phyloP scores from a whole-genome alignment of 2,797 vertebrate genomes.

The Podarcis lilfordi region DNA sequence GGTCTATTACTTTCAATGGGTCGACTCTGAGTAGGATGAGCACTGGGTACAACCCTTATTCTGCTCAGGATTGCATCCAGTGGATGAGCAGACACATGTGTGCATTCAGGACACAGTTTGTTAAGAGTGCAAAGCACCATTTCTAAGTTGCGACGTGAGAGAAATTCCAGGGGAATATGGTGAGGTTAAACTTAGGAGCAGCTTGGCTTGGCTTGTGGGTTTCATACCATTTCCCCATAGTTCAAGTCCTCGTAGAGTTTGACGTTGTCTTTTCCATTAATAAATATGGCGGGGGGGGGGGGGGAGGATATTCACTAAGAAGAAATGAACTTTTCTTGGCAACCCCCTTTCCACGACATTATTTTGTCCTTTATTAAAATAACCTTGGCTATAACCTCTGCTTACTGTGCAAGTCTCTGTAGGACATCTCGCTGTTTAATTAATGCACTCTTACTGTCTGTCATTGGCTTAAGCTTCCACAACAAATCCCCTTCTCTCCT shows the following conservation, averaged over 20 bases:
- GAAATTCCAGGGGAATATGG: too few relatives aligned
- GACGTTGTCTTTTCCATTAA: neutral
- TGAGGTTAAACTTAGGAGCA: neutral
- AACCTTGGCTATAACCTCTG: conserved; percentile 14
- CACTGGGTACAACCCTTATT: too few relatives aligned
- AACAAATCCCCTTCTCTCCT: conserved; percentile 5
- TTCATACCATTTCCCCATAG: neutral
- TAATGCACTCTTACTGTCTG: neutral
- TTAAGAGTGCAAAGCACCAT: too few relatives aligned
- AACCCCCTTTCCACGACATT: neutral
- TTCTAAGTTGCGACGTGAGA: too few relatives aligned
- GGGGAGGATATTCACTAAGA: neutral
- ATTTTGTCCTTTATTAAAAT: conserved; percentile 12
- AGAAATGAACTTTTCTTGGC: neutral
- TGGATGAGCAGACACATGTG: neutral
- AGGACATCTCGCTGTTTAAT: neutral
- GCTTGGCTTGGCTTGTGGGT: neutral
- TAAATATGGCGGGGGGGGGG: neutral
- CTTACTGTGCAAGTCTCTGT: conserved; percentile 6
- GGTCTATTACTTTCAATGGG: too few relatives aligned
- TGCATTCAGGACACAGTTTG: too few relatives aligned
- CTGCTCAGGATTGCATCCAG: too few relatives aligned
- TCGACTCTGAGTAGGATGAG: too few relatives aligned
- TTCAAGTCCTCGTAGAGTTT: neutral
- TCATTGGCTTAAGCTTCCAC: conserved; percentile 11